Evolutionary conservation across 2,113 vertebrate genomes (phyloP).

Genomic region (Progne subis): DNA sequence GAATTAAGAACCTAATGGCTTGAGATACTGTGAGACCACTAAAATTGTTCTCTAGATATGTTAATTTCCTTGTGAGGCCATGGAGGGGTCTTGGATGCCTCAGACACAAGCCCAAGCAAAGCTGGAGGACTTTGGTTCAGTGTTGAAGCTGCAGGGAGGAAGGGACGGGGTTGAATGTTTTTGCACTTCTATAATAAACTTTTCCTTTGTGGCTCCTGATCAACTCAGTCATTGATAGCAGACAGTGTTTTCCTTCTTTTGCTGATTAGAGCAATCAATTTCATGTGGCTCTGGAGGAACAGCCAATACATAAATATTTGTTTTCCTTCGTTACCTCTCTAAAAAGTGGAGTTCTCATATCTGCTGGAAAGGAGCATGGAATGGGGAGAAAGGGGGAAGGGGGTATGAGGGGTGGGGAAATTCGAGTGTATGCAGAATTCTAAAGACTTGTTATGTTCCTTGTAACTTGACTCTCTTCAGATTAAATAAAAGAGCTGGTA

Average conservation of each 20-base stretch:
- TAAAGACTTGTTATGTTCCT: background rate
- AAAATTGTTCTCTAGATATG: background rate
- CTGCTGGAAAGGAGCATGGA: background rate
- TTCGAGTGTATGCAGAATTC: background rate
- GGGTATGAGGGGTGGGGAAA: background rate
- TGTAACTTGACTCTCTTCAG: background rate
- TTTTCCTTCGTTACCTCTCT: background rate
- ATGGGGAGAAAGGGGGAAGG: background rate
- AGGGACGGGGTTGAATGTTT: accelerated
- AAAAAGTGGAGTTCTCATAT: background rate
- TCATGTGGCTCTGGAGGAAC: background rate
- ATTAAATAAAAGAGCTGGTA: background rate
- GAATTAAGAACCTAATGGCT: background rate
- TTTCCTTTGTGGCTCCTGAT: background rate
- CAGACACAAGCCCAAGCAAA: background rate
- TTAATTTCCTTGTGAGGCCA: background rate
- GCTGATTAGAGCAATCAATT: background rate
- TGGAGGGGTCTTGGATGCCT: background rate
- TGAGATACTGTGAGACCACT: background rate
- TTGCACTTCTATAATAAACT: background rate
- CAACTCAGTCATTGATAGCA: background rate
- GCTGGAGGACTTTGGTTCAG: background rate
- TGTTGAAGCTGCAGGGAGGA: background rate
- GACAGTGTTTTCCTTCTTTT: background rate
- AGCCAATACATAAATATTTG: background rate